Base-by-base conservation (phyloP, 2,797 vertebrate genomes). In the Danio jaintianensis region DNA sequence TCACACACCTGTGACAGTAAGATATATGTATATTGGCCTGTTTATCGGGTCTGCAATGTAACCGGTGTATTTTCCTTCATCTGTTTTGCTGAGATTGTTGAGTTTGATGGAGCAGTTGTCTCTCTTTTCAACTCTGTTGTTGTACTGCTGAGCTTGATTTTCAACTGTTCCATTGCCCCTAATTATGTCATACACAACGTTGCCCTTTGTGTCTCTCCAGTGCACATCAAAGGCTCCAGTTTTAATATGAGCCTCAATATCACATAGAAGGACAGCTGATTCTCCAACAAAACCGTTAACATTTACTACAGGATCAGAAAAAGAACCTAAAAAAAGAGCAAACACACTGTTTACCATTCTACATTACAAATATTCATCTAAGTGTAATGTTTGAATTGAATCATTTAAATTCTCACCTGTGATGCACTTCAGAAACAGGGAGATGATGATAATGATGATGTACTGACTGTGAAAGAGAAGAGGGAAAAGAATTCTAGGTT, bases 111-210 rank as follows among this genome's bases (percentile, higher is more conserved):
- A 40, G 29, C 47, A 6, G 7, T 75, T 63, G 15, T 56, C 59
- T 7, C 18, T 50, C 7, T 6, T 4, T 38, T 62, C 22, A 2
- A 75, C 45, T 75, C 73, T 75, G 16, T 15, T 7, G 36, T 20
- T 75, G 58, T 36, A 75, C n/a, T 18, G 0, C 20, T 1, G 6
- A 48, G 7, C 3, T 48, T 68, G 66, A 0, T 0, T 1, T 29
- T 22, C 0, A 20, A 0, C 1, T 61, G 29, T 0, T 20, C 7
- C 4, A 4, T 8, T 13, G 9, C 6, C 1, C 0, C 2, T 16
- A 8, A 2, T 52, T 16, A 63, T 52, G 10, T 75, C 45, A 36
- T 7, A 66, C 48, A 76, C 47, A 0, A 0, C 2, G 0, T 29
- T 22, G 3, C 4, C 29, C 3, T 66, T 12, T 2, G 10, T 0